phyloP scores from a whole-genome alignment of 2,797 vertebrate genomes.

The Onychomys arenicola region DNA sequence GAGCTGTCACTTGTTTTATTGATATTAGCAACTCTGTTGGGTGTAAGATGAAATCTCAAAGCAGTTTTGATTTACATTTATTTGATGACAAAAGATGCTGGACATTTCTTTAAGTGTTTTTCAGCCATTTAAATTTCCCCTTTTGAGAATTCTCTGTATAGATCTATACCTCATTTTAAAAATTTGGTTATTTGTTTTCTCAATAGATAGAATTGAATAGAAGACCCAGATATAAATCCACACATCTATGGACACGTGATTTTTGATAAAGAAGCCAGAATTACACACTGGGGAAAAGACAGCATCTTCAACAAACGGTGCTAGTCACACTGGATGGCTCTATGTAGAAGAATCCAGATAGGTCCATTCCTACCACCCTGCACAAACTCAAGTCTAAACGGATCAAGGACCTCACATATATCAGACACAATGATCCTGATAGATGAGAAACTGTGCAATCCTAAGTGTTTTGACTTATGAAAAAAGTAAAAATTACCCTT shows the following conservation, averaged over 20 bases:
- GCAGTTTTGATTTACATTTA: background rate
- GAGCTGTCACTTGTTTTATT: background rate
- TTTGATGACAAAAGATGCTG: background rate
- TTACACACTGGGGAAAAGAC: background rate
- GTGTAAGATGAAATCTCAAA: background rate
- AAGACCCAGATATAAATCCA: background rate
- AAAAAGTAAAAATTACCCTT: background rate
- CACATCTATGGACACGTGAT: background rate
- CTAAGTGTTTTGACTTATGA: background rate
- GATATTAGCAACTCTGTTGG: background rate
- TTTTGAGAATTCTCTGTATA: background rate
- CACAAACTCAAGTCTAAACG: background rate
- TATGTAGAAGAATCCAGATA: background rate
- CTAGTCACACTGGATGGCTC: background rate
- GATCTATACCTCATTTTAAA: background rate
- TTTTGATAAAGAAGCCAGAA: background rate
- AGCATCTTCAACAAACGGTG: background rate
- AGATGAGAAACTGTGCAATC: background rate
- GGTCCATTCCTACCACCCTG: background rate
- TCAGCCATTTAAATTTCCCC: background rate
- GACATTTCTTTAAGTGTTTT: background rate
- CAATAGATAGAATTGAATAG: background rate
- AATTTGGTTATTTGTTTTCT: background rate
- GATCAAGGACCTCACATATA: background rate
- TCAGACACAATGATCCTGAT: background rate